These are phyloP conservation scores for roundworm (Caenorhabditis elegans) DNA, from an alignment of 1,140 invertebrate species.

Conservation along the genomic window WBcel235 BX284604.4:10706001-10706500, in stretches of 20 bases:
- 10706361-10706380: background rate
- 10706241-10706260: no score
- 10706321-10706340: background rate
- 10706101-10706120: background rate
- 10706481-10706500: background rate
- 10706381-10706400: background rate
- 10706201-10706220: background rate
- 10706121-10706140: background rate
- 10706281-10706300: background rate
- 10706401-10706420: no score
- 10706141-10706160: background rate
- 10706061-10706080: background rate
- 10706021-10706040: no score
- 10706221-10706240: background rate
- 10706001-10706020: no score
- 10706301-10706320: background rate
- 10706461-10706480: no score
- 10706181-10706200: background rate
- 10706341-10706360: background rate
- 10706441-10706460: no score
- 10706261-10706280: background rate
- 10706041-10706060: background rate
- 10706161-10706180: background rate
- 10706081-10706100: background rate
- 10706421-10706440: background rate